Base-by-base conservation (phyloP, 2,113 vertebrate genomes). In the Gasterosteus nipponicus region DNA sequence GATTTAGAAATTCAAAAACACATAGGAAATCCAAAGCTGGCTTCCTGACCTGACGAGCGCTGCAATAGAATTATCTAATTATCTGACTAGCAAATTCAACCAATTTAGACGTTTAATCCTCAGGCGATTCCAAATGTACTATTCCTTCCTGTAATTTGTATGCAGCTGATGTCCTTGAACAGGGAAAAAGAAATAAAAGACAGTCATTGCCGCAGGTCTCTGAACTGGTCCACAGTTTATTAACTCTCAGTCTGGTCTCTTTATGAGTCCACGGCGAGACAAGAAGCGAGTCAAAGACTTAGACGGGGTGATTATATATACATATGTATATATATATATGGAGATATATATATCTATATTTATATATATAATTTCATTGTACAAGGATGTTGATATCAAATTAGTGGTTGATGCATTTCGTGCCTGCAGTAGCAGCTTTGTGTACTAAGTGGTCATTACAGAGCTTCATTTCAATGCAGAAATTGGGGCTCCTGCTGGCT, bases 181-280 rank as follows among this genome's bases (percentile, higher is more conserved):
- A 67, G 83, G 86, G 39, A n/a, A 26, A 80, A 84, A 56, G 10
- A 71, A 79, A 72, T 47, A 56, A 49, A 69, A 76, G 67, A 84
- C 74, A 64, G 69, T 89, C 88, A 85, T 87, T 89, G 80, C 79
- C 47, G 38, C 78, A 88, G 75, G 79, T 83, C 77, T 89, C 78
- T 82, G 87, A 86, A 80, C 85, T 69, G 81, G 86, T 86, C 73
- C 68, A 83, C 66, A 78, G 75, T 83, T 87, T 86, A 90, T 87
- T 74, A 76, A 60, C 73, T 49, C 65, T 83, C 82, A 39, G 77
- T 69, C 83, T 65, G 77, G 77, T n/a, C 67, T 18, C 53, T 69
- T 3, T 10, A 47, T 46, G 75, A 92, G 91, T 88, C 70, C 62
- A 72, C 19, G 74, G 66, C 53, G 79, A 87, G 53, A 73, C 14